A percentile compares a stretch with the other conserved stretches of the same genome.
Conservation (phyloP, 2,888 invertebrate genomes). For the Cantharis lateralis region DNA sequence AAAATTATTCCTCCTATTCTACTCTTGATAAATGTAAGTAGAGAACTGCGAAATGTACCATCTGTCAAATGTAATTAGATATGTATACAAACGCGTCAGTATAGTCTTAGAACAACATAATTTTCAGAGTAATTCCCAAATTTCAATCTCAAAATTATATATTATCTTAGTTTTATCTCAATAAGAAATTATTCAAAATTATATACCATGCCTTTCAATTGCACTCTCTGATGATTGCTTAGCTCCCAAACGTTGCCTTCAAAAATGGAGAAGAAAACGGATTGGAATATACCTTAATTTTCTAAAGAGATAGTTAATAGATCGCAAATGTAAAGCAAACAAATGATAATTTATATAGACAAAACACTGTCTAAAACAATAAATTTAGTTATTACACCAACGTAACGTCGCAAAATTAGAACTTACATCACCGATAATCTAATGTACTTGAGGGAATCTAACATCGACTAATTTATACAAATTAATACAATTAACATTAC, state of each 20-base stretch:
- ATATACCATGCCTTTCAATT: neutral
- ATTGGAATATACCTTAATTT: neutral
- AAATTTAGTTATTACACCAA: neutral
- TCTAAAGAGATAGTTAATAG: neutral
- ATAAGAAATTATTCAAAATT: neutral
- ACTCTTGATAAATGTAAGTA: conserved; percentile 8
- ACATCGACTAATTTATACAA: neutral
- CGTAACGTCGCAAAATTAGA: neutral
- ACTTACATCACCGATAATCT: neutral
- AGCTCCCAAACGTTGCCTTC: no score
- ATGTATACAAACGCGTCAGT: conserved; percentile 11
- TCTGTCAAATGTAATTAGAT: conserved; percentile 14
- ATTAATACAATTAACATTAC: neutral
- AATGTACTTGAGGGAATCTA: neutral
- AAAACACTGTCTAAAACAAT: neutral
- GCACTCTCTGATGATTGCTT: neutral
- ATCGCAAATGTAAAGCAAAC: neutral
- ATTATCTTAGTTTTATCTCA: neutral
- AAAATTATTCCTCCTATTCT: neutral
- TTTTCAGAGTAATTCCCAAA: conserved; percentile 11
- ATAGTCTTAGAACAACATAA: conserved; percentile 8
- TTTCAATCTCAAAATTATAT: conserved; percentile 11
- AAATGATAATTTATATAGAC: neutral
- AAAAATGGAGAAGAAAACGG: neutral
- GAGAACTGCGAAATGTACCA: conserved; percentile 8